Base-by-base conservation (phyloP, 2,113 vertebrate species). In the Pimephales promelas region DNA sequence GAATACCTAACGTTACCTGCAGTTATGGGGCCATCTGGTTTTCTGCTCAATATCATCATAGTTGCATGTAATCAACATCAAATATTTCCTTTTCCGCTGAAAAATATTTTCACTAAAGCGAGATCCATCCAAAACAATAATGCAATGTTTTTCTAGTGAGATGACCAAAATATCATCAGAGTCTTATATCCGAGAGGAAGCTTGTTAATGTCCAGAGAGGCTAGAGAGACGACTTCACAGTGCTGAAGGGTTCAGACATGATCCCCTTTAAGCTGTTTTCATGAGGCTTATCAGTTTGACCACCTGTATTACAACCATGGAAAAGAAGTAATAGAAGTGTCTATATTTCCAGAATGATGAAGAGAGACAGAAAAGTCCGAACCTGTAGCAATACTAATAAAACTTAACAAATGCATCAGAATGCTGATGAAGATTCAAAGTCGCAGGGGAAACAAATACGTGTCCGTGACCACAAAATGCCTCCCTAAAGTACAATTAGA, bases 11-110 rank as follows among this genome's bases (percentile, higher is more conserved):
- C n/a, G n/a, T n/a, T 95, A 97, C 96, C 95, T 93, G 95, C 95
- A 61, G 94, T 90, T 84, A 96, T 95, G 61, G 95, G 94, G 83
- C 93, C 95, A 90, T 96, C 96, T 87, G 95, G 94, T 91, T 96
- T 97, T 90, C 96, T 95, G 92, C 94, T 95, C 89, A 96, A 92
- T 88, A 96, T 95, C 96, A 96, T 96, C 92, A 95, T 95, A 90
- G 34, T 88, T 91, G 87, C 88, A 80, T 89, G 89, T 88, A 87
- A 89, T 90, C 92, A 91, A 89, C 92, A 94, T 95, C 89, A 92
- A 88, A 92, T 86, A 83, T 11, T 81, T 83, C 0, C n/a, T 47
- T 83, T 36, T 74, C 49, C 18, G 34, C 10, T 68, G 11, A 68
- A 68, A 68, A 68, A 66, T 54, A 36, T 8, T 36, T 70, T 28